Conservation (phyloP, 2,113 vertebrate genomes). For the Lepus americanus region DNA sequence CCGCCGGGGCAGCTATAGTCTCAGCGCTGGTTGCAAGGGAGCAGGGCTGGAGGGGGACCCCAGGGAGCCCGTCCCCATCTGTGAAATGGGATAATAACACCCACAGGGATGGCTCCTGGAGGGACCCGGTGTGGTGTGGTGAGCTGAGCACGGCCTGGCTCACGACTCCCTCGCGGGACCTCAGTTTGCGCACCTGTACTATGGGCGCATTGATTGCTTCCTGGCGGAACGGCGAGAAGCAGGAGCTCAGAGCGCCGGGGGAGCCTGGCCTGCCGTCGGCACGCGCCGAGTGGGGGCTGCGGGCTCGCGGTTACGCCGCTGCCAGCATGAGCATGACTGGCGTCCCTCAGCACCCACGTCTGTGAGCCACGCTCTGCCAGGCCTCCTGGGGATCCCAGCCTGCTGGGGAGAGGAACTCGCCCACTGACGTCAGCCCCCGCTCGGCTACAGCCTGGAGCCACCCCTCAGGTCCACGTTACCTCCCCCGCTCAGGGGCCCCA, state of each 20-base stretch:
- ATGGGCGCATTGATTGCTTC: rapidly evolving
- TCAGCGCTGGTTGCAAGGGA: rapidly evolving
- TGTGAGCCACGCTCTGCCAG: neutral
- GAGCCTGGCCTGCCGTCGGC: rapidly evolving
- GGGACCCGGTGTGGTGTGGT: rapidly evolving
- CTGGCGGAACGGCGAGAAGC: neutral
- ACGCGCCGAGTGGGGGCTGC: rapidly evolving
- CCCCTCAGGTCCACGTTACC: too few relatives aligned
- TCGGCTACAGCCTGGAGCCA: neutral
- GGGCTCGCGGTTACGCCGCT: rapidly evolving
- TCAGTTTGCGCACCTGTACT: neutral
- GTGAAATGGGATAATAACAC: rapidly evolving
- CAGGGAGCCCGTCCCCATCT: neutral
- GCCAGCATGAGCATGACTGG: too few relatives aligned
- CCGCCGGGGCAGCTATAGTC: neutral
- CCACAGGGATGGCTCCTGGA: rapidly evolving
- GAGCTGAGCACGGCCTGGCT: rapidly evolving
- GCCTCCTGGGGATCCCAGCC: rapidly evolving
- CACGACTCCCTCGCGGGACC: rapidly evolving
- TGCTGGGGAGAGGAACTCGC: neutral
- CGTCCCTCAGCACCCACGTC: too few relatives aligned
- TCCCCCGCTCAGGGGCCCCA: too few relatives aligned
- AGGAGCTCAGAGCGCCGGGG: too few relatives aligned
- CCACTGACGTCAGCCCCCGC: neutral
- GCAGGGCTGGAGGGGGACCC: neutral